Conservation (phyloP, 35 echinoderm and acorn worm species). For the Lytechinus variegatus region DNA sequence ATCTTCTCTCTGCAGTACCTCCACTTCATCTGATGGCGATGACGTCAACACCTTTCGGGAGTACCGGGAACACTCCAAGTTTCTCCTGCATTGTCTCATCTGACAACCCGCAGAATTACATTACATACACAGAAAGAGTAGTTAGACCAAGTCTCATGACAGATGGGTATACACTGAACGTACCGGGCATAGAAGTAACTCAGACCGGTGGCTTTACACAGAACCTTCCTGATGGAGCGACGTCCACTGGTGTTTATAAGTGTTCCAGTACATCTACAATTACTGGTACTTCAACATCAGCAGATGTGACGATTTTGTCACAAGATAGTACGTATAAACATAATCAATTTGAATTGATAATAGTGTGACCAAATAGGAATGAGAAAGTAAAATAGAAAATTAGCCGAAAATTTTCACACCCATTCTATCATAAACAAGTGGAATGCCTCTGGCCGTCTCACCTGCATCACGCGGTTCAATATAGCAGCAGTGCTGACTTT, state of each 20-base stretch:
- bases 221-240: neutral
- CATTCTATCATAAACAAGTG: too few species aligned
- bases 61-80: neutral
- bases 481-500: too few species aligned
- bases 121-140: neutral
- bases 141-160: neutral
- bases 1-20: neutral
- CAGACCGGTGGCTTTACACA: conserved; percentile 4
- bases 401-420: too few species aligned
- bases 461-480: too few species aligned
- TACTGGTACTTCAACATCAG: neutral
- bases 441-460: too few species aligned
- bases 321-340: too few species aligned
- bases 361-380: too few species aligned
- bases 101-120: neutral
- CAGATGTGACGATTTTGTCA: too few species aligned
- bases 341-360: too few species aligned
- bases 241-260: neutral
- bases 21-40: neutral
- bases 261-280: neutral
- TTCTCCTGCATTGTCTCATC: neutral
- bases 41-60: neutral
- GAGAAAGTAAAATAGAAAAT: too few species aligned
- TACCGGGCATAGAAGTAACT: neutral
- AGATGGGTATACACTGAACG: neutral